Evolutionary conservation across 92 coral and sea anemone genomes (phyloP).

Genomic region (Meandrina meandrites): DNA sequence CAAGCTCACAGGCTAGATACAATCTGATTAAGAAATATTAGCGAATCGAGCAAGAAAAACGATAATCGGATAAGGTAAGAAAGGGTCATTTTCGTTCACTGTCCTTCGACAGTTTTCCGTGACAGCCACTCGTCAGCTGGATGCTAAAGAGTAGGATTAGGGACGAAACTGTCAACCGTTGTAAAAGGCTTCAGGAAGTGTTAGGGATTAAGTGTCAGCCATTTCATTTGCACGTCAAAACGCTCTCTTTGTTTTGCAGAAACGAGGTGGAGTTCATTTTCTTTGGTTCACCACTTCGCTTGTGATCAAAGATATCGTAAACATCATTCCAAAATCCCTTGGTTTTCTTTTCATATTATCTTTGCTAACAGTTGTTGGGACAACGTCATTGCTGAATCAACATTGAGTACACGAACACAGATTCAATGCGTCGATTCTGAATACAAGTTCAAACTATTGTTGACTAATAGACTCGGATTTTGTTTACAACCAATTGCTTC

Average conservation of each 20-base stretch:
- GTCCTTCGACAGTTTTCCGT: background rate
- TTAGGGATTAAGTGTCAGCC: constrained; percentile 4
- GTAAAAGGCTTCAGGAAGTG: constrained; percentile 19
- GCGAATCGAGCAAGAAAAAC: background rate
- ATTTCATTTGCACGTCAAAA: constrained; percentile 5
- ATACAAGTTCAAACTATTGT: background rate
- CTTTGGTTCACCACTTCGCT: background rate
- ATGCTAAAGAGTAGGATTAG: constrained; percentile 2
- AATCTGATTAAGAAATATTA: background rate
- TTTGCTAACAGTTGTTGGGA: background rate
- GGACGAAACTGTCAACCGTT: constrained; percentile 17
- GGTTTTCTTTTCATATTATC: background rate
- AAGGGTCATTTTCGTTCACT: background rate
- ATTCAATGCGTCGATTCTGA: background rate
- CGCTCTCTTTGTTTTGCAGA: background rate
- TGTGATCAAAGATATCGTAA: constrained; percentile 4
- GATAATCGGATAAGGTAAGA: background rate
- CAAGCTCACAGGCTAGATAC: background rate
- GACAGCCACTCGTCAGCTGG: background rate
- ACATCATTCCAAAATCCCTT: background rate
- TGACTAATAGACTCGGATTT: constrained; percentile 5
- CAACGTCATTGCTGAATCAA: background rate
- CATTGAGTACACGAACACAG: background rate
- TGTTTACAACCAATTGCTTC: constrained; percentile 8
- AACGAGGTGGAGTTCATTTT: background rate